Evolutionary conservation across 2,888 invertebrate genomes (phyloP).

Genomic region (Agriopis leucophaearia): DNA sequence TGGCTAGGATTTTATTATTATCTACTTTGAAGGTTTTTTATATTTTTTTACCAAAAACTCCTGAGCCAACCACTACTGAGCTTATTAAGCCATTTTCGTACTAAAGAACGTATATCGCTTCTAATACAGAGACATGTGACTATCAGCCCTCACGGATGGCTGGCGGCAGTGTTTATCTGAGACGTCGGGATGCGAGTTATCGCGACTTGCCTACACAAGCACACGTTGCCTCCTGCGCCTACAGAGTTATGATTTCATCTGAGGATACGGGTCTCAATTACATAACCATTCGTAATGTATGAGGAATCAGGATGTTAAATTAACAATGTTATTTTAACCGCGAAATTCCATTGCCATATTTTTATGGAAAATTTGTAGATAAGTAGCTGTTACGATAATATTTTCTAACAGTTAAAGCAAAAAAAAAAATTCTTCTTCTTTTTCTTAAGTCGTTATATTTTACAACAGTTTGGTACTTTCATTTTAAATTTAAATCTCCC

Average conservation of each 20-base stretch:
- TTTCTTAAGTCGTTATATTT: neutral
- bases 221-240: slow-evolving; percentile 8
- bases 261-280: slow-evolving; percentile 15
- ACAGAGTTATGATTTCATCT: slow-evolving; percentile 54
- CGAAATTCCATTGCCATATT: neutral
- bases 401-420: neutral
- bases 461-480: too few relatives aligned
- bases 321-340: neutral
- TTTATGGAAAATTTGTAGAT: neutral
- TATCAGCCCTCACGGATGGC: slow-evolving; percentile 60
- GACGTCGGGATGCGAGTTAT: slow-evolving; percentile 52
- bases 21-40: too few relatives aligned
- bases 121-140: slow-evolving; percentile 13
- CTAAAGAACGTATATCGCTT: slow-evolving; percentile 3
- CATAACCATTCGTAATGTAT: slow-evolving; percentile 1
- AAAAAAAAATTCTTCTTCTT: neutral
- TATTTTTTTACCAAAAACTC: too few relatives aligned
- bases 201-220: slow-evolving; percentile 46
- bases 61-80: too few relatives aligned
- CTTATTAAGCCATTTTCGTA: too few relatives aligned
- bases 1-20: too few relatives aligned
- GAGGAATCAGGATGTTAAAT: neutral
- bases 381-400: neutral
- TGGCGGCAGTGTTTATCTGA: slow-evolving; percentile 59
- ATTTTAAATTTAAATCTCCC: too few relatives aligned